phyloP scores from a whole-genome alignment of 2,888 invertebrate genomes.

The Himalopsyche tibetana region DNA sequence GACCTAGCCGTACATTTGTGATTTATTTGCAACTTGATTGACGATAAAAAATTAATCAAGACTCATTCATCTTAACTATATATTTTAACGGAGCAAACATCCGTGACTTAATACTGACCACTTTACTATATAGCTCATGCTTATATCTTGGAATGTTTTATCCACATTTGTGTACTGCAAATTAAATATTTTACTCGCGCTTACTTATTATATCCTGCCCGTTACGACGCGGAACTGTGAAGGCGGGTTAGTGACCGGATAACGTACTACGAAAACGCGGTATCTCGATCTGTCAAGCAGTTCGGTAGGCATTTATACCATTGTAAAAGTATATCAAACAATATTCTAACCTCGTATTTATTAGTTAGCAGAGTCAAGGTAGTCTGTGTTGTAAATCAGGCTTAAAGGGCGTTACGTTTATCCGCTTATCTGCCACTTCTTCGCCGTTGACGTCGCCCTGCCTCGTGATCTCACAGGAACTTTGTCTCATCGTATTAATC shows the following conservation, averaged over 20 bases:
- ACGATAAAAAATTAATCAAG: background rate
- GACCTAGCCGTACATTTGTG: background rate
- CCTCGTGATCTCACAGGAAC: background rate
- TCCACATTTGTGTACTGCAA: background rate
- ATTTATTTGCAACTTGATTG: background rate
- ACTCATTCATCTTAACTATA: background rate
- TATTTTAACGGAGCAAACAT: background rate
- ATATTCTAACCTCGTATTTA: too few relatives aligned
- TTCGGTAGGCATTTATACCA: background rate
- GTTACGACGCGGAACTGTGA: slow-evolving; percentile 5
- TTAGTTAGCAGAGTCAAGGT: too few relatives aligned
- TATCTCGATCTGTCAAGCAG: background rate
- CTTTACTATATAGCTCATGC: too few relatives aligned
- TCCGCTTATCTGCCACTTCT: too few relatives aligned
- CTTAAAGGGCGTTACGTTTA: too few relatives aligned
- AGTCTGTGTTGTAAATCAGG: too few relatives aligned
- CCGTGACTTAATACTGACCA: too few relatives aligned
- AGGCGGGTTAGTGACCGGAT: slow-evolving; percentile 22
- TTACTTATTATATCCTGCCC: background rate
- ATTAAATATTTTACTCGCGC: background rate
- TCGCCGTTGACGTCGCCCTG: background rate
- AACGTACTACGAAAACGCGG: background rate
- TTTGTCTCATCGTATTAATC: slow-evolving; percentile 2
- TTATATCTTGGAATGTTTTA: too few relatives aligned
- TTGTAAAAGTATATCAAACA: too few relatives aligned